Base-by-base conservation (phyloP, 30 jellyfish, hydroid and myxozoan species). In the Aurelia sp. region DNA sequence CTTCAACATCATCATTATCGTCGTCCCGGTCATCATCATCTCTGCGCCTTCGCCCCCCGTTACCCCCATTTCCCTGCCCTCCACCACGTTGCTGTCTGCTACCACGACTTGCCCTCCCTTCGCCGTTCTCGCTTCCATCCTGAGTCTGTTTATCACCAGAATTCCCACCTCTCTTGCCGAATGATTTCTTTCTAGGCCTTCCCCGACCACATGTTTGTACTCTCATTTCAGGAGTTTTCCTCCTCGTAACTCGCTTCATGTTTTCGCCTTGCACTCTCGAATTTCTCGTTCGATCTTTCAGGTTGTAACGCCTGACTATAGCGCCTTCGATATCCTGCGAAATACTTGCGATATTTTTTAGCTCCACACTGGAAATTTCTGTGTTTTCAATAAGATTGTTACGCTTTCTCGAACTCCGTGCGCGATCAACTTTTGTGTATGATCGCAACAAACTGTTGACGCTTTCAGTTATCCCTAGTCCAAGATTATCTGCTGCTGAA, bases 101-200 rank as follows among this genome's bases (percentile, higher is more conserved):
- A 5, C 87, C 83, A 11, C 93, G 93, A 63, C 74, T 62, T 22
- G 81, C 44, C 66, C 82, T 68, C 55, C 93, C 93, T 11, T 84
- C 93, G 30, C 93, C 93, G 50, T 64, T 74, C 23, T 84, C 93
- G 23, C 93, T 71, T 3, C 93, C 93, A 51, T 84, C 93, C 52
- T 84, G 86, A 17, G 87, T 61, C 77, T 84, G 93, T 69, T 84
- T 84, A 55, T 84, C 93, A 59, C 77, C 30, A 21, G 93, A 73
- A 73, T 53, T 72, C 13, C 87, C 74, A 4, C 77, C 76, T 48
- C 84, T 84, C 66, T 65, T 84, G 12, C 87, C 93, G 50, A 71
- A 59, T 11, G 87, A 71, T 48, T 72, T 84, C 74, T 84, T 84
- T 73, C 93, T 62, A 11, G 93, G 93, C 69, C 93, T 60, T 59